Base-by-base conservation (phyloP, 2,888 invertebrate genomes). In the Ophion obscuratus region DNA sequence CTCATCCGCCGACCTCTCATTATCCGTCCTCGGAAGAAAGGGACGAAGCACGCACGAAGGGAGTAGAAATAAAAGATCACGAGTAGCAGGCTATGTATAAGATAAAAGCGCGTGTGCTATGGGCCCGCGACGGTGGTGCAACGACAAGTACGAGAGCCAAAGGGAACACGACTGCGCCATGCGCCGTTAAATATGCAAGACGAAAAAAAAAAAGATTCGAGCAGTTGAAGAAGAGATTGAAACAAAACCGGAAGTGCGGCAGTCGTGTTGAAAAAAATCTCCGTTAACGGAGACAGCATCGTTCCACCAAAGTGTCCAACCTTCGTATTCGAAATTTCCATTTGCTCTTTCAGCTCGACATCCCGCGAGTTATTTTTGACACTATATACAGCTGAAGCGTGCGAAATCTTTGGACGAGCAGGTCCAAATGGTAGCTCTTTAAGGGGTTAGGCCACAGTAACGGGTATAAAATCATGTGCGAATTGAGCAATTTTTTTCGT, bases 141-240 rank as follows among this genome's bases (percentile, higher is more conserved):
- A 66, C 44, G 31, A 66, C 76, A 78, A 24, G 44, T 68, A 78
- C 61, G 31, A 61, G 27, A n/a, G 44, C 47, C n/a, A 27, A 53
- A 75, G 47, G 47, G 47, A 67, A 77, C 24, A 77, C 57, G 57
- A 68, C 67, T 67, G 67, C 61, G 27, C 66, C 66, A 47, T 36
- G 57, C 47, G 66, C 78, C 40, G 61, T 68, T 78, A 70, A 78
- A 70, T 70, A 70, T 78, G 68, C 36, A 78, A 78, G 31, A 68
- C 59, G 24, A 27, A 77, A 24, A 47, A 78, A 47, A 78, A 78
- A 78, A 70, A 40, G 10, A 17, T 78, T 9, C 53, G 68, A 44
- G 68, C n/a, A 20, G 57, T 44, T n/a, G 44, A 59, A 70, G 53
- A 78, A 47, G 4, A 31, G 31, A 31, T 31, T 31, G 67, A 36